Percentiles rank a stretch among this genome's conserved stretches.
Evolutionary conservation across 23 tunicate species (phyloP).

Genomic region (Pegea sp.): DNA sequence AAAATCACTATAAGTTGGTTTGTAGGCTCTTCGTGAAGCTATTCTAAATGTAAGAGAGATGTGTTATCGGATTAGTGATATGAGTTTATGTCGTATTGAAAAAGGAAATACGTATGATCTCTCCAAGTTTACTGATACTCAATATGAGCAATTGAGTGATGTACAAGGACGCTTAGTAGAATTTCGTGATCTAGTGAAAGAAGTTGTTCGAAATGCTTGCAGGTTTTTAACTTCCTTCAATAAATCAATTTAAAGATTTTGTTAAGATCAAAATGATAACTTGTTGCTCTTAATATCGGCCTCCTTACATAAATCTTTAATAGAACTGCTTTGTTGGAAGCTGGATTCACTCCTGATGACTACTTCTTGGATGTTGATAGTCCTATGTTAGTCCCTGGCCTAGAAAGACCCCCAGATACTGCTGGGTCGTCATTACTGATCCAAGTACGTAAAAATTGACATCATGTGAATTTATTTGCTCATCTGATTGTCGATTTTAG

Average conservation of each 20-base stretch:
- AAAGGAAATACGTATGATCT: conserved; percentile 83
- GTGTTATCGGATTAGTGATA: conserved; percentile 96
- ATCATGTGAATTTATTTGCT: not conserved
- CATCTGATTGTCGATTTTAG: not conserved
- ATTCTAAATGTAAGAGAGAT: conserved; percentile 85
- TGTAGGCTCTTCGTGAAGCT: conserved; percentile 76
- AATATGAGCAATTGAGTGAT: conserved; percentile 47
- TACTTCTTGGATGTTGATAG: conserved; percentile 73
- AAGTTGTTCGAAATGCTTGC: conserved; percentile 95
- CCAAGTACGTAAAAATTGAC: too few relatives aligned
- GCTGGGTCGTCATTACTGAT: not conserved
- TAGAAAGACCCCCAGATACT: not conserved
- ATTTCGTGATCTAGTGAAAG: conserved; percentile 77
- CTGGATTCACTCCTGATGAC: conserved; percentile 97
- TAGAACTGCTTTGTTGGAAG: conserved; percentile 92
- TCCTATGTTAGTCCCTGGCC: too few relatives aligned
- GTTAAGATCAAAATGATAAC: not conserved
- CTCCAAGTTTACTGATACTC: conserved; percentile 54
- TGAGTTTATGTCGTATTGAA: conserved; percentile 87
- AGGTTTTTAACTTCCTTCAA: conserved; percentile 40
- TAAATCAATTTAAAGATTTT: not conserved
- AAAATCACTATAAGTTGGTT: not conserved
- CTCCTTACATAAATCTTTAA: not conserved
- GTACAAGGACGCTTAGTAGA: conserved; percentile 56
- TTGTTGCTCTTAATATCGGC: not conserved